Conservation (phyloP, 2,797 vertebrate species). For the Pangasius djambal region DNA sequence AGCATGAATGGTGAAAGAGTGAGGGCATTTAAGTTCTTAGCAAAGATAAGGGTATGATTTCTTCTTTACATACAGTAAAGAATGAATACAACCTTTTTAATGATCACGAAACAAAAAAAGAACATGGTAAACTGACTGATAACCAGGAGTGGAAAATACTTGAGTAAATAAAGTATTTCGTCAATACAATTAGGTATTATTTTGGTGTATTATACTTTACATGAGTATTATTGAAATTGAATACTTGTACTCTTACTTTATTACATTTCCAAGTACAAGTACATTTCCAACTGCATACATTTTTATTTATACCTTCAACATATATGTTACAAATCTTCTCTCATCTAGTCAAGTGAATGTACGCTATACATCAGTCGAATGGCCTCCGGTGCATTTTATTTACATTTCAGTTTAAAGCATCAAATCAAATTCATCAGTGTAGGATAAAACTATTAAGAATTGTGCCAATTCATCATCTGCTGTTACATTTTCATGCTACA, state of each 20-base stretch:
- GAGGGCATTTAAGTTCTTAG: neutral
- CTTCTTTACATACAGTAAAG: neutral
- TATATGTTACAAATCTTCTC: neutral
- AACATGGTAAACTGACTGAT: no score
- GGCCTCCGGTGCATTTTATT: neutral
- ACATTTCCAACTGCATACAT: no score
- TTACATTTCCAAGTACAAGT: no score
- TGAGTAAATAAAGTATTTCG: no score
- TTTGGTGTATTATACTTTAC: no score
- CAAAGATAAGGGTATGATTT: neutral
- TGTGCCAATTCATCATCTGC: neutral
- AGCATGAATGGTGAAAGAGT: neutral
- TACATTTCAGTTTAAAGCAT: neutral
- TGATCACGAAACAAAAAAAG: no score
- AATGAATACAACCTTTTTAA: no score
- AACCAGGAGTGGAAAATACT: no score
- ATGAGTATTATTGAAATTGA: no score
- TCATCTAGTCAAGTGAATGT: neutral
- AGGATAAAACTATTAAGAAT: neutral
- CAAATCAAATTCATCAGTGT: neutral
- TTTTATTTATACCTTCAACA: no score
- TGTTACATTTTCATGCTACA: neutral
- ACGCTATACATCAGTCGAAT: neutral
- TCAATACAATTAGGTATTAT: no score
- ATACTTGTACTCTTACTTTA: no score